Conservation (phyloP, 2,797 vertebrate species). For the Periparus ater region DNA sequence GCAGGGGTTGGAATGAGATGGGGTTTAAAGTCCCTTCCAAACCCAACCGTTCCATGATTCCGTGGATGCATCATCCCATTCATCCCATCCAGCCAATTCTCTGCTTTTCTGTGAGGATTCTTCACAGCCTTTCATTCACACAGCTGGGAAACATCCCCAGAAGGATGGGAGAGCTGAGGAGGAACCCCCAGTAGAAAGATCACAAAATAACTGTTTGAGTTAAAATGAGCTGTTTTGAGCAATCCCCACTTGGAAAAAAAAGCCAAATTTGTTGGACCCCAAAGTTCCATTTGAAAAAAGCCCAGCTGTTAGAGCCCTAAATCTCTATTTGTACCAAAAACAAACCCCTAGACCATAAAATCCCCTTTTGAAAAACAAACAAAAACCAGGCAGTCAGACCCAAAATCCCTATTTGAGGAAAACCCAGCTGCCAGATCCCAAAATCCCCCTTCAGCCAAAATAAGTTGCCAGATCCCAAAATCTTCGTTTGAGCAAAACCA, state of each 20-base stretch:
- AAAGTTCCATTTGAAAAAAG: neutral
- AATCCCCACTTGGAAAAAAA: neutral
- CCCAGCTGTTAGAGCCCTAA: neutral
- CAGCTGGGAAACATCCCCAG: neutral
- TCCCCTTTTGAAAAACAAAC: neutral
- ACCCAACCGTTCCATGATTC: neutral
- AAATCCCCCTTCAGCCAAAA: neutral
- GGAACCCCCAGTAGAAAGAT: neutral
- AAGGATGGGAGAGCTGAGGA: neutral
- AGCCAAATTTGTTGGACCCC: too few relatives aligned
- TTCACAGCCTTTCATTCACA: fast-evolving
- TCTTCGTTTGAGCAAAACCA: neutral
- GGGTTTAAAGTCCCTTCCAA: neutral
- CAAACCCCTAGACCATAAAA: neutral
- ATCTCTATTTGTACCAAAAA: neutral
- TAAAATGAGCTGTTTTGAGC: neutral
- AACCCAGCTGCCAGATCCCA: neutral
- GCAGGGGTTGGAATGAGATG: neutral
- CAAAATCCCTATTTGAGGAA: neutral
- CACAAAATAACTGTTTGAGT: neutral
- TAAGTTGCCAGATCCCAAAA: neutral
- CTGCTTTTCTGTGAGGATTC: neutral
- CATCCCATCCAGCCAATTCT: neutral
- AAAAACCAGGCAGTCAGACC: neutral
- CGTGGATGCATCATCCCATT: neutral